Evolutionary conservation across 2,797 vertebrate species (phyloP), one percentile per base, ranked within the genome.

Genomic region (Sitta carolinensis): DNA sequence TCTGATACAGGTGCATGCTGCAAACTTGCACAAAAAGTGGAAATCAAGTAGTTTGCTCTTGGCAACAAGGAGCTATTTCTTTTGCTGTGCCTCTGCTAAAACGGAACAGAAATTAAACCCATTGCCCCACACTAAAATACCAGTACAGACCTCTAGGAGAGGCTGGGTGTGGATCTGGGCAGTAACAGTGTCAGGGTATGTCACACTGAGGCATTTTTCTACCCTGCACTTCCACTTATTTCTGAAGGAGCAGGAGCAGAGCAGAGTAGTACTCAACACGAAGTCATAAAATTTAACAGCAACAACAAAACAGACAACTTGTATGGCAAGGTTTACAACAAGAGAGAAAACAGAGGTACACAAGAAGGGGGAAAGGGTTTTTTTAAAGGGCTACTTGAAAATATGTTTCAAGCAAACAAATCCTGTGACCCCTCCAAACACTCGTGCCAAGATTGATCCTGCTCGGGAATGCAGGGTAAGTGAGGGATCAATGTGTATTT

Each of bases 351-450:
- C 32, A 94, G 67, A 76, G 50, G 48, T 69, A 2, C 9, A 32
- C 32, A 32, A 66, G 70, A 82, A 66, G 11, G 23, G 29, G 20
- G 3, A 32, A 81, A 92, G 20, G 47, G 32, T 5, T n/a, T 92
- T 80, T 81, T 79, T 42, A 47, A 63, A 80, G 74, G 77, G 47
- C 59, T 90, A 83, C 61, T 92, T 80, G 64, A 93, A 94, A 96
- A 94, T 57, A 92, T 55, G 64, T 84, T 90, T 68, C 27, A 43
- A 84, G 77, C n/a, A 92, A 88, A 94, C 42, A 84, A 47, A 29
- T 52, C 38, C 45, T 40, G 23, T 47, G 74, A 74, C 57, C n/a
- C 42, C n/a, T 62, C 38, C 45, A 84, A 67, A 74, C 52, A 47
- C 8, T 72, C 17, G 59, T 90, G 73, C 82, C 84, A 76, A 81